Base-by-base conservation (phyloP, 2,888 invertebrate species). In the Miltochrista miniata region DNA sequence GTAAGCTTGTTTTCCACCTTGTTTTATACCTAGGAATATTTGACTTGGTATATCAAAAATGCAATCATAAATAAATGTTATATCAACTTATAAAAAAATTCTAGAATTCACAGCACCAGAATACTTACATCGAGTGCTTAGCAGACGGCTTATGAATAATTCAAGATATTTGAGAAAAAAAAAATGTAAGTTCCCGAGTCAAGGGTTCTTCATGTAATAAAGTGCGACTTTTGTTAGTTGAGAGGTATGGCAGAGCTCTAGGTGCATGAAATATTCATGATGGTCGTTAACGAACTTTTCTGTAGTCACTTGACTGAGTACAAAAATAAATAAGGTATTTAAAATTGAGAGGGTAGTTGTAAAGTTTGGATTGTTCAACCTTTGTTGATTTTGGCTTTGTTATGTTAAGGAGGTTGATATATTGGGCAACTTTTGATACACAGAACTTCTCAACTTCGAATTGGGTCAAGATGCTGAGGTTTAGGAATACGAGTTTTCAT, bases 251-350 rank as follows among this genome's bases (percentile, higher is more conserved):
- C 58, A 61, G 62, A 51, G 56, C 60, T 63, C 37, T 51, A 49
- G 63, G 47, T 51, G 43, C 60, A 74, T 74, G 68, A 73, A 74
- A 74, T 74, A 74, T 74, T 74, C 74, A 74, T 73, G 62, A 47
- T 53, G 48, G 57, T 72, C 72, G 74, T 74, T 72, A 73, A 67
- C 61, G 57, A 70, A 68, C 61, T 67, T 66, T 56, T 59, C 51
- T 57, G 54, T 55, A 62, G 57, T 51, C 59, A 61, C 51, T 61
- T 65, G 65, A 61, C 66, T 55, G 48, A 45, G 68, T 57, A 60
- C 64, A 64, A 64, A 65, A 64, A 68, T 68, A 68, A 68, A 68
- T 61, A 68, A 61, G 45, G 40, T 51, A 53, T 61, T 68, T 65
- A 66, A 61, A 68, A 42, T 47, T 57, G 51, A 54, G 24, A 31